A percentile compares a stretch with the other conserved stretches of the same genome.
phyloP scores from a whole-genome alignment of 2,888 invertebrate species.

The Anthophora plumipes region DNA sequence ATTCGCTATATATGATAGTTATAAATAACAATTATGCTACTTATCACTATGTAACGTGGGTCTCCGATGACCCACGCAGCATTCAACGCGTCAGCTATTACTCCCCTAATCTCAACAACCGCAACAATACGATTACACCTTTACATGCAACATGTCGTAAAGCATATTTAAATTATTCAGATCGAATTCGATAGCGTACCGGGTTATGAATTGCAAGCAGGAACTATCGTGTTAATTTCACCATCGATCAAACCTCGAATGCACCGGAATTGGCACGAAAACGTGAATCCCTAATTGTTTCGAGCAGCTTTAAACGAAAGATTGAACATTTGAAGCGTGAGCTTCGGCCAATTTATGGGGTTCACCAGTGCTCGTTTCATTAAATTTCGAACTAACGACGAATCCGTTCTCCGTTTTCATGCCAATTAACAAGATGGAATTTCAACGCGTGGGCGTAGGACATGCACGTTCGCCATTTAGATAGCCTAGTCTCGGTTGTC shows the following conservation, averaged over 20 bases:
- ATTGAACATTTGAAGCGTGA: not conserved
- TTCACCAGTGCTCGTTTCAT: not conserved
- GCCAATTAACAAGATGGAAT: conserved; percentile 65
- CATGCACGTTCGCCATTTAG: conserved; percentile 56
- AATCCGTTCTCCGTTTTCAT: conserved; percentile 38
- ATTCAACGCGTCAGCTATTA: too few relatives aligned
- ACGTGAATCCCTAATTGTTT: not conserved
- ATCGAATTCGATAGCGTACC: too few relatives aligned
- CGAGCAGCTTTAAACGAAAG: conserved; percentile 6
- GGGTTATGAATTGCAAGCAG: not conserved
- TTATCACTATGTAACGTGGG: too few relatives aligned
- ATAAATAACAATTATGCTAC: too few relatives aligned
- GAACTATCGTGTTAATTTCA: not conserved
- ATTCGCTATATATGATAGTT: too few relatives aligned
- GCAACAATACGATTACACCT: too few relatives aligned
- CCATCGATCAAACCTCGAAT: not conserved
- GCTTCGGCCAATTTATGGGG: not conserved
- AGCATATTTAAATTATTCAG: too few relatives aligned
- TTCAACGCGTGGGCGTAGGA: conserved; percentile 62
- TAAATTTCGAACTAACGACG: conserved; percentile 26
- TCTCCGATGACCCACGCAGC: too few relatives aligned
- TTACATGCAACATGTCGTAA: too few relatives aligned
- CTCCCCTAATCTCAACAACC: too few relatives aligned
- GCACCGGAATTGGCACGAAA: not conserved
- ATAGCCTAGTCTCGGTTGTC: conserved; percentile 46